These are phyloP conservation scores for Anas acuta DNA, from an alignment of 2,797 vertebrate genomes.

Conservation along the genomic window DNA sequence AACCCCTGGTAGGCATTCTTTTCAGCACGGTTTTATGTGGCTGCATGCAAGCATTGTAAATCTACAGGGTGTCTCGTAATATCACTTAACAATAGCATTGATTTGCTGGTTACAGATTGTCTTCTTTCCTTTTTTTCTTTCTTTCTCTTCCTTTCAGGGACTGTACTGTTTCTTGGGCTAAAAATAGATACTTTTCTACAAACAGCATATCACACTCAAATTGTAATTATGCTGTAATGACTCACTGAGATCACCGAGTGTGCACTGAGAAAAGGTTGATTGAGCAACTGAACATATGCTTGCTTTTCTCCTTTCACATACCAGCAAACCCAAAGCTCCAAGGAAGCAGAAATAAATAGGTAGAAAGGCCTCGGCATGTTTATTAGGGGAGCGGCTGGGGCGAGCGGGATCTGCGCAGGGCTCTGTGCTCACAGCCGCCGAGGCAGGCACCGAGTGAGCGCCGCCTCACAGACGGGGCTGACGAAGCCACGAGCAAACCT, in stretches of 20 bases:
- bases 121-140: neutral
- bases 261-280: conserved; percentile 55
- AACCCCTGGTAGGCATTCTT: conserved; percentile 87
- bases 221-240: conserved; percentile 67
- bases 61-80: conserved; percentile 61
- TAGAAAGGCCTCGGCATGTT: neutral
- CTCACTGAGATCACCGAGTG: conserved; percentile 46
- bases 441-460: too few relatives aligned
- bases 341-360: conserved; percentile 24
- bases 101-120: conserved; percentile 59
- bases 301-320: neutral
- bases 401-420: neutral
- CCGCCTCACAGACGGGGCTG: neutral
- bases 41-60: conserved; percentile 45
- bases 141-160: conserved; percentile 10
- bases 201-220: conserved; percentile 52
- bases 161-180: conserved; percentile 52
- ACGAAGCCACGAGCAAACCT: conserved; percentile 10
- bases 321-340: conserved; percentile 43
- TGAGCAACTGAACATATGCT: conserved; percentile 10
- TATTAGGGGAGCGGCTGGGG: neutral
- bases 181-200: conserved; percentile 72
- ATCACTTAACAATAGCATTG: conserved; percentile 69
- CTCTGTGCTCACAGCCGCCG: neutral
- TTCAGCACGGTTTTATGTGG: conserved; percentile 49